A percentile compares a stretch with the other conserved stretches of the same genome.
Evolutionary conservation across 2,888 invertebrate species (phyloP).

Genomic region (Druceiella hillmani): DNA sequence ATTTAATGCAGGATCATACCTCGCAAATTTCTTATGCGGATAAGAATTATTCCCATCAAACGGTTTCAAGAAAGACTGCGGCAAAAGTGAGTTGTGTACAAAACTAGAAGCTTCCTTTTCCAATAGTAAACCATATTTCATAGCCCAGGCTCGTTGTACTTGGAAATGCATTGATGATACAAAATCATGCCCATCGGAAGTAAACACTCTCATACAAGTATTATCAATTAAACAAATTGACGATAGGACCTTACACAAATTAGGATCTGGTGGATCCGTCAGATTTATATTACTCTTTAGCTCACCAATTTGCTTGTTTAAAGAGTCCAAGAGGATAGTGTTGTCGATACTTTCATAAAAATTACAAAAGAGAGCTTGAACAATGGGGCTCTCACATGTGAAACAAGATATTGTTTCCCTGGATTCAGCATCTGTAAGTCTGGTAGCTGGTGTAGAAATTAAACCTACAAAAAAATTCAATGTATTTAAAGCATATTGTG

Average conservation of each 20-base stretch:
- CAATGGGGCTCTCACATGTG: constrained; percentile 76
- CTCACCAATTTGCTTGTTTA: constrained; percentile 46
- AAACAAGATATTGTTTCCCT: constrained; percentile 63
- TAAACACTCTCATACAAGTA: constrained; percentile 71
- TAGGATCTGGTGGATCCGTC: constrained; percentile 46
- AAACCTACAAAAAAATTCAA: constrained; percentile 49
- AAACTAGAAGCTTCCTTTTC: constrained; percentile 59
- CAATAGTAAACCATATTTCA: constrained; percentile 78
- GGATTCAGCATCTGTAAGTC: constrained; percentile 45
- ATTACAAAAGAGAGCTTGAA: constrained; percentile 73
- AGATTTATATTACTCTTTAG: constrained; percentile 46
- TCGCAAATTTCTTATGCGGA: constrained; percentile 34
- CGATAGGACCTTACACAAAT: constrained; percentile 51
- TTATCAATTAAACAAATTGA: constrained; percentile 71
- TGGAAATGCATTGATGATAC: constrained; percentile 73
- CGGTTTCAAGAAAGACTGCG: constrained; percentile 34
- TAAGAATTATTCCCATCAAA: constrained; percentile 42
- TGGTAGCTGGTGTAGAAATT: constrained; percentile 47
- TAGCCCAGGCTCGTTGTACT: constrained; percentile 78
- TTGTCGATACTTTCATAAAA: constrained; percentile 48
- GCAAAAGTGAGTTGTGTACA: constrained; percentile 34
- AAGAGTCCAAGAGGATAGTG: constrained; percentile 49
- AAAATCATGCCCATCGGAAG: constrained; percentile 77
- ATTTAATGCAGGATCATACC: constrained; percentile 30
- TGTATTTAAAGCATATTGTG: no score